These are phyloP conservation scores for Drosophila recens DNA, from an alignment of 2,888 invertebrate genomes.

Conservation along the genomic window DNA sequence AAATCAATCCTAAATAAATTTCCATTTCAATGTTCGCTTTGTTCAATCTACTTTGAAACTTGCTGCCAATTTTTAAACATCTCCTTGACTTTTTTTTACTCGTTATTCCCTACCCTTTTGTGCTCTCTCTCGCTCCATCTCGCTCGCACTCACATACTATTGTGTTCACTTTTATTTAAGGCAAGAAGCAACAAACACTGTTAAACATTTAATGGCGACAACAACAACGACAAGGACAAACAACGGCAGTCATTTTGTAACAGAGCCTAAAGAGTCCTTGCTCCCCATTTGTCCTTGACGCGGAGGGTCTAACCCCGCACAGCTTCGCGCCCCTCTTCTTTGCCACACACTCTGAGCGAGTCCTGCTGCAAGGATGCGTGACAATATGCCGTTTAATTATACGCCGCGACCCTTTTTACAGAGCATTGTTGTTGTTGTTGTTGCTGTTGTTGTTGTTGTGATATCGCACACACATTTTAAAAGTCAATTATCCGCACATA, in stretches of 20 bases:
- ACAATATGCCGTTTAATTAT: slow-evolving; percentile 81
- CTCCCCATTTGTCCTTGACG: slow-evolving; percentile 31
- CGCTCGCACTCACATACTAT: slow-evolving; percentile 13
- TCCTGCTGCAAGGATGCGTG: slow-evolving; percentile 67
- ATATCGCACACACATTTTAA: slow-evolving; percentile 80
- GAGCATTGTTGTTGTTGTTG: slow-evolving; percentile 56
- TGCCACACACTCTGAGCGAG: neutral
- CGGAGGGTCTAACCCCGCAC: slow-evolving; percentile 8
- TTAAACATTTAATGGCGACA: slow-evolving; percentile 56
- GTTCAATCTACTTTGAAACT: slow-evolving; percentile 32
- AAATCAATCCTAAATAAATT: slow-evolving; percentile 12
- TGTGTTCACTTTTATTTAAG: slow-evolving; percentile 31
- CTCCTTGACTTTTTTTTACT: neutral
- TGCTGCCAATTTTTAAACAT: slow-evolving; percentile 15
- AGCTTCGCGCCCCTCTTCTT: slow-evolving; percentile 1
- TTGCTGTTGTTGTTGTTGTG: slow-evolving; percentile 64
- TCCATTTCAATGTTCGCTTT: slow-evolving; percentile 18
- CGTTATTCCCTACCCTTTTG: neutral
- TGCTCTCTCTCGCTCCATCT: neutral
- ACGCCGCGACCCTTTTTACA: slow-evolving; percentile 69
- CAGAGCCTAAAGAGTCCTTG: slow-evolving; percentile 30
- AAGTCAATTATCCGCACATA: slow-evolving; percentile 81
- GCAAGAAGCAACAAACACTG: slow-evolving; percentile 35
- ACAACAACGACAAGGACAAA: slow-evolving; percentile 35
- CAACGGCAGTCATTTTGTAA: slow-evolving; percentile 30